Conservation (phyloP, 2,797 vertebrate species). For the Alectoris magna region DNA sequence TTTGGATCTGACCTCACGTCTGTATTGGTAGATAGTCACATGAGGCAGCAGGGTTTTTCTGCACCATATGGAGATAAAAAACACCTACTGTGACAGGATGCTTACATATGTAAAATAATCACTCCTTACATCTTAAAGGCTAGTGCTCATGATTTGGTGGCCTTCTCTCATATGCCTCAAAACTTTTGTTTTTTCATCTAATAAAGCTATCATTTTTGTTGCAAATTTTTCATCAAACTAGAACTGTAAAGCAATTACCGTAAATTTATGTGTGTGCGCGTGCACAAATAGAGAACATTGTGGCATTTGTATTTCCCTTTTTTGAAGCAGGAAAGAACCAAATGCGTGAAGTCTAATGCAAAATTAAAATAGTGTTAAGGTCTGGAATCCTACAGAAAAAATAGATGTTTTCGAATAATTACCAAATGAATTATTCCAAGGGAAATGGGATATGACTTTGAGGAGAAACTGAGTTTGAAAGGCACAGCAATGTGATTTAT, state of each 20-base stretch:
- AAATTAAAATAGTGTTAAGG: neutral
- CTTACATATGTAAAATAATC: neutral
- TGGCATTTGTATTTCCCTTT: neutral
- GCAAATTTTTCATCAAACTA: neutral
- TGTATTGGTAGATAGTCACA: rapidly evolving
- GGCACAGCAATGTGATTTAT: neutral
- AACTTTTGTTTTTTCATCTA: neutral
- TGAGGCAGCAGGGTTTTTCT: neutral
- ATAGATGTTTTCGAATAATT: neutral
- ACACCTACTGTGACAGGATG: neutral
- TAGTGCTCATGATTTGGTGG: neutral
- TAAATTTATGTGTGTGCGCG: neutral
- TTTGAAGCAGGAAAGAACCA: neutral
- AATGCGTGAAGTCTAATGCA: neutral
- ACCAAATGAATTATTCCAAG: neutral
- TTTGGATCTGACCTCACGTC: neutral
- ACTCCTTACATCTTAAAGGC: neutral
- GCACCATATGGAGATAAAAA: no score
- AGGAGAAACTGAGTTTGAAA: neutral
- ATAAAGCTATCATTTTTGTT: neutral
- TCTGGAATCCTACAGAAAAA: neutral
- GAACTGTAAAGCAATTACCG: neutral
- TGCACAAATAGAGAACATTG: rapidly evolving
- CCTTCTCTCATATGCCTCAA: neutral
- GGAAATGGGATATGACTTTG: neutral